Base-by-base conservation (phyloP, 2,888 invertebrate species). In the Venustoraphidia nigricollis region DNA sequence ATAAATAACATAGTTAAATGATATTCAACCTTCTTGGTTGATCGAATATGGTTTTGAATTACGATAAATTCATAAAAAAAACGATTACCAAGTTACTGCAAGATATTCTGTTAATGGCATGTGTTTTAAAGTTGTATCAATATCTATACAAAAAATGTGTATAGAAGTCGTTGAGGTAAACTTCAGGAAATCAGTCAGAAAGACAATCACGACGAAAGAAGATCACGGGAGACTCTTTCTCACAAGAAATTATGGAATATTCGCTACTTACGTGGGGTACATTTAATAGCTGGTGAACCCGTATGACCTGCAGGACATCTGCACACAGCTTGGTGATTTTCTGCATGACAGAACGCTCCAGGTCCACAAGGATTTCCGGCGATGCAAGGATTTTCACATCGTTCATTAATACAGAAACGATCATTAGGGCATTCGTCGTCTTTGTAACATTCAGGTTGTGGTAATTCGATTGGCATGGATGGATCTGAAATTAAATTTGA, bases 311-410 rank as follows among this genome's bases (percentile, higher is more conserved):
- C 69, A 10, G 92, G 92, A 62, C 92, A 93, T 53, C 79, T 78
- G 62, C 92, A 93, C 38, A 81, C 67, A 1, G 90, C 76, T 59
- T 74, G 71, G 58, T 90, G 87, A 53, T 81, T 72, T 57, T 84
- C 77, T 4, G 82, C 83, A 53, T 87, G 81, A 60, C 92, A 93
- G 59, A 88, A 76, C n/a, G 91, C 83, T 45, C 83, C 83, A 41
- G 71, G 65, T 39, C 85, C 87, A 62, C 93, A 93, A 11, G 83
- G 77, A 54, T 81, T 76, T 13, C 67, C 67, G 10, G 69, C 64
- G 1, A 71, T 61, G 58, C 91, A 92, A 5, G 91, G 91, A 65
- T 87, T 88, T 0, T 80, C 70, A 59, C 91, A 92, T 34, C 71
- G 67, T 53, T 83, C 81, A 57, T 88, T 85, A 46, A 77, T 70